A percentile compares a stretch with the other conserved stretches of the same genome.
These are phyloP conservation scores for Steinernema hermaphroditum DNA, from an alignment of 2,888 invertebrate genomes.

Conservation along the genomic window DNA sequence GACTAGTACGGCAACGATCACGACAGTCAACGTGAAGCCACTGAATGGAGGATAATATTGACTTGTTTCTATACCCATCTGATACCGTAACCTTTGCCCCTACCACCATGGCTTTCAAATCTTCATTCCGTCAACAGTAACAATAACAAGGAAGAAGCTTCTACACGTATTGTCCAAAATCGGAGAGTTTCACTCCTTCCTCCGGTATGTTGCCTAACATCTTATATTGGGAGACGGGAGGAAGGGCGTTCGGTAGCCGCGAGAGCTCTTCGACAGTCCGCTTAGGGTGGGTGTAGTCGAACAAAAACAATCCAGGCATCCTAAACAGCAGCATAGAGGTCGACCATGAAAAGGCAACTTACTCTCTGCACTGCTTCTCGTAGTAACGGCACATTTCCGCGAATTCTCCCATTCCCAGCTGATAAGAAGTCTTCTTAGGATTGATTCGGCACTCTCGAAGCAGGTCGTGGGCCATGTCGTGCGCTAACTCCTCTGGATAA, in stretches of 20 bases:
- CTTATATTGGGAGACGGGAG: constrained; percentile 33
- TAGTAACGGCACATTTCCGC: constrained; percentile 59
- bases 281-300: constrained; percentile 53
- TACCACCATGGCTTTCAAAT: background rate
- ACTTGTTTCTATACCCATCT: no score
- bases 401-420: constrained; percentile 62
- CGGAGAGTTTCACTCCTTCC: constrained; percentile 11
- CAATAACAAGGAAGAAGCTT: background rate
- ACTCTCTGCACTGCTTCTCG: constrained; percentile 60
- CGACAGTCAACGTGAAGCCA: no score
- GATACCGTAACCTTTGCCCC: no score
- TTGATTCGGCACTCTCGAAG: constrained; percentile 49
- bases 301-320: constrained; percentile 63
- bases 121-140: background rate
- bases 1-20: no score
- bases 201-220: background rate
- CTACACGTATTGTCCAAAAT: background rate
- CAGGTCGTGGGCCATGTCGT: constrained; percentile 58
- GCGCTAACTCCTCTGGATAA: constrained; percentile 58
- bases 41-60: no score
- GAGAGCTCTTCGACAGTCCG: constrained; percentile 48
- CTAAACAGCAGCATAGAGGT: constrained; percentile 41
- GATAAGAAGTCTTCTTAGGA: constrained; percentile 37
- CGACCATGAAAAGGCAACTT: constrained; percentile 26
- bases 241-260: constrained; percentile 46